Percentiles rank a stretch among this genome's conserved stretches.
phyloP scores from a whole-genome alignment of 2,888 invertebrate species.

The Lochmaea capreae region DNA sequence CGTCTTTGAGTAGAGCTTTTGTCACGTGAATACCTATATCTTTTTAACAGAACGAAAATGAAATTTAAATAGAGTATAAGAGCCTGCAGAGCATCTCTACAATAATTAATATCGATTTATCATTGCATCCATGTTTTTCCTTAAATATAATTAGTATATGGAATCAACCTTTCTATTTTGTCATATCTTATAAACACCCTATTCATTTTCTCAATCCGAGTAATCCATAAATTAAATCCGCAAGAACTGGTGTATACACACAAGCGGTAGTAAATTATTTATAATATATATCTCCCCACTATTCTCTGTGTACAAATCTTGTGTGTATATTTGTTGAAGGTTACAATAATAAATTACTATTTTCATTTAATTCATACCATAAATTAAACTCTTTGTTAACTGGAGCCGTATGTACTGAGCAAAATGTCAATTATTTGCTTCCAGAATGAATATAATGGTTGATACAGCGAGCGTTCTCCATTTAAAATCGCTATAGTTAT shows the following conservation, averaged over 20 bases:
- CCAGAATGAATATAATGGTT: constrained; percentile 36
- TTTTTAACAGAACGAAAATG: no score
- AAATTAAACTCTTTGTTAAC: constrained; percentile 44
- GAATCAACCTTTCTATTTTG: not conserved
- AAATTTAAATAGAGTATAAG: no score
- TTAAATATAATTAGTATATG: not conserved
- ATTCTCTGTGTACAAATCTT: constrained; percentile 30
- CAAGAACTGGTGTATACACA: constrained; percentile 18
- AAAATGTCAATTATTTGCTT: constrained; percentile 41
- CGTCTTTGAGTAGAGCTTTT: no score
- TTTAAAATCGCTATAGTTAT: constrained; percentile 6
- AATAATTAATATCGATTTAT: no score
- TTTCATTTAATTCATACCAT: constrained; percentile 39
- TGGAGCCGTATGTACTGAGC: constrained; percentile 36
- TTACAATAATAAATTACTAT: constrained; percentile 41
- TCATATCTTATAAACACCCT: not conserved
- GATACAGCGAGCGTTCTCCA: constrained; percentile 32
- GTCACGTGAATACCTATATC: no score
- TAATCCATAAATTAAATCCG: constrained; percentile 19
- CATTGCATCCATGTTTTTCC: no score
- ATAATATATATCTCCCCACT: constrained; percentile 19
- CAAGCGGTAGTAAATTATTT: constrained; percentile 24
- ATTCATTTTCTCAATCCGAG: constrained; percentile 1
- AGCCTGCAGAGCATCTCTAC: no score
- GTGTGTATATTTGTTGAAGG: constrained; percentile 37